phyloP scores from a whole-genome alignment of 2,797 vertebrate genomes.

The Xyrichtys novacula region DNA sequence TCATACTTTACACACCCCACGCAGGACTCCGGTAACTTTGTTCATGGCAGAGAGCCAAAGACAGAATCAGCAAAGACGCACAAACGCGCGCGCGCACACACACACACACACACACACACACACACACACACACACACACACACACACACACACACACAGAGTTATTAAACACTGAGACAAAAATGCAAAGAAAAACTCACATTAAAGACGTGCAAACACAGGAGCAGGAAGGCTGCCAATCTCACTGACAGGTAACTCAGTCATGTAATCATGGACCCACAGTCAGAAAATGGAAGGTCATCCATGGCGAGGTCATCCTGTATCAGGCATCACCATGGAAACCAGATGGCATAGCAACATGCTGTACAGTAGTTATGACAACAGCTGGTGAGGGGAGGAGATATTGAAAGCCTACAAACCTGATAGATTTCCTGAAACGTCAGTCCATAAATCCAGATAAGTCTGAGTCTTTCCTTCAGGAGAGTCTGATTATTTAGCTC shows the following conservation, averaged over 20 bases:
- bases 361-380: constrained; percentile 39
- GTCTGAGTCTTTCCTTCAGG: background rate
- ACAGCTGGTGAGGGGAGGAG: constrained; percentile 11
- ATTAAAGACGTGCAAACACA: background rate
- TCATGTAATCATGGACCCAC: constrained; percentile 2
- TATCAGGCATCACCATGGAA: constrained; percentile 48
- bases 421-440: constrained; percentile 28
- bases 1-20: constrained; percentile 69
- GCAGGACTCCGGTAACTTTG: background rate
- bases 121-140: constrained; percentile 10
- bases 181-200: background rate
- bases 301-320: constrained; percentile 35
- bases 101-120: constrained; percentile 13
- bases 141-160: background rate
- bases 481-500: background rate
- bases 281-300: constrained; percentile 31
- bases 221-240: background rate
- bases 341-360: constrained; percentile 63
- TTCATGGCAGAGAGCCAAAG: background rate
- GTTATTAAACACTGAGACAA: too few relatives aligned
- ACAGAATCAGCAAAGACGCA: background rate
- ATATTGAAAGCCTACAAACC: constrained; percentile 47
- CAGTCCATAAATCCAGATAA: constrained; percentile 5
- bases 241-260: background rate
- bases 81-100: too few relatives aligned